Evolutionary conservation across 37 sponge, comb jelly and placozoan genomes (phyloP).

Genomic region (Halisarca cf. caerulea): DNA sequence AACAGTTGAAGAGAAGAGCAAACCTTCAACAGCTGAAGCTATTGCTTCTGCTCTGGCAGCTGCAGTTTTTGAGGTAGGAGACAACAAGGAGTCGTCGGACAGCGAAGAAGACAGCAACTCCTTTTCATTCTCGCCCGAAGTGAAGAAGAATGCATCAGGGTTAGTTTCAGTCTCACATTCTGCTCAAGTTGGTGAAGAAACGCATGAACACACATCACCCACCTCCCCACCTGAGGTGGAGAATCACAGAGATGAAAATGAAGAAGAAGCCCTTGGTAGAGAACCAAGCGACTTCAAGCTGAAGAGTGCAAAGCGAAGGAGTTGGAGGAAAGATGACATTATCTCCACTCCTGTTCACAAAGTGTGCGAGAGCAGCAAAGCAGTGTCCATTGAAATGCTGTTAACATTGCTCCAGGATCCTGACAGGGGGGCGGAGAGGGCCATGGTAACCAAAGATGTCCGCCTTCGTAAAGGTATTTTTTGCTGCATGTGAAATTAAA

Average conservation of each 20-base stretch:
- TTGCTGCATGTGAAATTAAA: too few species aligned
- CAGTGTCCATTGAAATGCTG: conserved; percentile 55
- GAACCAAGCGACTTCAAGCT: not conserved
- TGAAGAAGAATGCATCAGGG: not conserved
- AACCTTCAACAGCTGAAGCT: not conserved
- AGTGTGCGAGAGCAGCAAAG: not conserved
- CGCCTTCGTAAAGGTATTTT: conserved; percentile 1
- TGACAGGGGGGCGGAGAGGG: conserved; percentile 62
- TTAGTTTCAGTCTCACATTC: not conserved
- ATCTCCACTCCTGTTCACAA: not conserved
- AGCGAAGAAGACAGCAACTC: not conserved
- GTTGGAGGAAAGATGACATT: not conserved
- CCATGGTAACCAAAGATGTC: conserved; percentile 17
- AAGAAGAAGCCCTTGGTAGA: not conserved
- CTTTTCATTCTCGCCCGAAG: not conserved
- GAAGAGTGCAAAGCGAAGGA: conserved; percentile 31
- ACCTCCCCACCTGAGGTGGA: not conserved
- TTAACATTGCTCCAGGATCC: conserved; percentile 70
- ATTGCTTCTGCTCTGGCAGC: conserved; percentile 66
- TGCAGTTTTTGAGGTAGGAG: conserved; percentile 50
- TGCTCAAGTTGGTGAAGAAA: too few species aligned
- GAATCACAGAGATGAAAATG: not conserved
- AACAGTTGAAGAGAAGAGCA: too few species aligned
- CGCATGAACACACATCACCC: not conserved
- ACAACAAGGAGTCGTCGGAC: not conserved